Base-by-base conservation (phyloP, 2,888 invertebrate genomes). In the Ctenicera cuprea region DNA sequence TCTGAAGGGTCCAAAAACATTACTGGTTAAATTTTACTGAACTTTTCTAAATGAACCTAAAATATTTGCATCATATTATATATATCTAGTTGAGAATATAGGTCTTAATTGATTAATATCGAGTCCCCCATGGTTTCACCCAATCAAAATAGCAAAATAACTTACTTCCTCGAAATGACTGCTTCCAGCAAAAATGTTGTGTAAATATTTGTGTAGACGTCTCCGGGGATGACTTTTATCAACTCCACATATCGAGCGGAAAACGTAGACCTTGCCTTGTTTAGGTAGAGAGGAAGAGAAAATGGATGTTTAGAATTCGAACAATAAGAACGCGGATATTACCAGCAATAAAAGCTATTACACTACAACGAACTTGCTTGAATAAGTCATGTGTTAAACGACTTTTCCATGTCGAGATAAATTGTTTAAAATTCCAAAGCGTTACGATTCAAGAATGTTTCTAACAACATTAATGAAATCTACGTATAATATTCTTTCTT, bases 171-270 rank as follows among this genome's bases (percentile, higher is more conserved):
- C 54, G 30, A 54, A 54, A 54, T 54, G 54, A 54, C 48, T 63
- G 63, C 63, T 63, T 30, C 45, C 16, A 63, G 63, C 48, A 48
- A 63, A 33, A 63, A 63, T 48, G 48, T 30, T 48, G 48, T 33
- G 45, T 48, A 33, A 63, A 48, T 63, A 63, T 63, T 63, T 63
- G 63, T 63, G 30, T 16, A 63, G 63, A 63, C 45, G 48, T 63
- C 63, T 48, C 63, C 45, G 48, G 45, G 48, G 63, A 63, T 63
- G 45, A 45, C 63, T 33, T 48, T 63, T 63, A 48, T 48, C 63
- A 63, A 33, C 63, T 54, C 33, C 63, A 63, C 63, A 63, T 63
- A 63, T 63, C 48, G 63, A 63, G 54, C 54, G 54, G 54, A 54
- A 52, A 54, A 33, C 54, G 54, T 54, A 33, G 30, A 26, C n/a